Evolutionary conservation across 1,140 invertebrate species (phyloP), one percentile per base, ranked within the genome.

Genomic region (Asobara japonica): DNA sequence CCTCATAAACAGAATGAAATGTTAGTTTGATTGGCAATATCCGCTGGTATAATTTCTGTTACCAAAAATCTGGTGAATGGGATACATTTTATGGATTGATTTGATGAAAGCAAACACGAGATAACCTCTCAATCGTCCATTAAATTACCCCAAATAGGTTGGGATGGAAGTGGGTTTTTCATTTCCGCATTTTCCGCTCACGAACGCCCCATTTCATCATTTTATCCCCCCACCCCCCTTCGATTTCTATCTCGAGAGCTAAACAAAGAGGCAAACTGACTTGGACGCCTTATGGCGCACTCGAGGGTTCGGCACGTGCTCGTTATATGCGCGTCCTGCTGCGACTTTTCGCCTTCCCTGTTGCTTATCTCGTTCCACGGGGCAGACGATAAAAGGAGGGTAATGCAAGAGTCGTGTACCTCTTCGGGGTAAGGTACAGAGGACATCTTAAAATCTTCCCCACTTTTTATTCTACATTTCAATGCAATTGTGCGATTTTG

Each of bases 341-440:
- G 29, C 11, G 25, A 29, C 61, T 22, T 48, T 45, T 45, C 31
- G 61, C 41, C 41, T 61, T 30, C 22, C 25, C n/a, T 64, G 60
- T 72, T 38, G 18, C 62, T 65, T 72, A 72, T 65, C 62, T 65
- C 45, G 30, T 67, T 72, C 45, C 25, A 11, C 27, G 31, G 65
- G 30, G 48, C 56, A 38, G 33, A 60, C 48, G 38, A 69, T 68
- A 48, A 74, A 70, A 70, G 62, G 27, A 73, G 66, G 67, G 72
- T 74, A 74, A 74, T 74, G 72, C 62, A 66, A 74, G 62, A 70
- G 45, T 70, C 72, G 31, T 74, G 72, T 74, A 70, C 0, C 25
- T 73, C 41, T 16, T 25, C 22, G 61, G 33, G 66, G 72, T 61
- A 33, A 64, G 36, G 64, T 11, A 22, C 29, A 45, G 41, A 48